Evolutionary conservation across 2,888 invertebrate genomes (phyloP), one percentile per base, ranked within the genome.

Genomic region (Encarsia formosa): DNA sequence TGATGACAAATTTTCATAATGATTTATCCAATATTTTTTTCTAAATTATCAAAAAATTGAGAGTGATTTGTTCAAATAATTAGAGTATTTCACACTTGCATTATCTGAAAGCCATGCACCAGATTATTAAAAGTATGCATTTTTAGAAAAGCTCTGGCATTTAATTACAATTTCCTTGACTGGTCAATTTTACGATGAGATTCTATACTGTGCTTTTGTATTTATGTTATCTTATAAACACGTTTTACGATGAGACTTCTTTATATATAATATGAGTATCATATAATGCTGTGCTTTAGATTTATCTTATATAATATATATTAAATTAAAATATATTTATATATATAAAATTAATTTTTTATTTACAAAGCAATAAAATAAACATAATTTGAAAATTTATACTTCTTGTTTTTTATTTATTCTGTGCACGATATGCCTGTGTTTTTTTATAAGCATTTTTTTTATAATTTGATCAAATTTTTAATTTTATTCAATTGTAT

Each of bases 311-410:
- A 51, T 48, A n/a, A 61, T 63, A 63, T 57, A 60, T 35, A 57
- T 55, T 51, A 31, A 58, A 54, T 55, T 59, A 52, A 55, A 52
- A 54, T 54, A 52, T 55, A 57, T 52, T 48, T 52, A 62, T 61
- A 59, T 59, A 61, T 61, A 64, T 63, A 32, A 56, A 53, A 50
- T 56, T 50, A 56, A 50, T 56, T 56, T 56, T 56, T 53, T 56
- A 56, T 56, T 50, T 61, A 65, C 58, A 61, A 59, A 61, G 58
- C 59, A 60, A 57, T 56, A 57, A 60, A 61, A 61, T 61, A 62
- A 59, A 61, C 56, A 61, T 62, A 60, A 56, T 53, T 53, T 50
- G 44, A 56, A 53, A 50, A 56, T 56, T 53, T 56, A 49, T 37
- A 48, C 41, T 24, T 42, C 49, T 55, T 48, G 55, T 55, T 55